phyloP scores from a whole-genome alignment of 2,797 vertebrate genomes.

The Craterocephalus amniculus region DNA sequence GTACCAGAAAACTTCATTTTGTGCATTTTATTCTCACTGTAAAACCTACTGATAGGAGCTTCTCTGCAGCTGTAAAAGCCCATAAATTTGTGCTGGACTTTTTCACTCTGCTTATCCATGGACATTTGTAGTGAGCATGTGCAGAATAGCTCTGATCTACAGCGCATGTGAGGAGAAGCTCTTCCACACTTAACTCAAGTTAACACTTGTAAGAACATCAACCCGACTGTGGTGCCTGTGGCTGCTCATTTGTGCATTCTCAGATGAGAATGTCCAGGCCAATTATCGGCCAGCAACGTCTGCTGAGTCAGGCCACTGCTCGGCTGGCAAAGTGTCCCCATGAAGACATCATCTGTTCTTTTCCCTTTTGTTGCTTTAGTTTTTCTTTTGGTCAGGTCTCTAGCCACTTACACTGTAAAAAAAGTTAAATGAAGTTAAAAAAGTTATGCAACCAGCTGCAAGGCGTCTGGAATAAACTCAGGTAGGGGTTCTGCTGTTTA shows the following conservation, averaged over 20 bases:
- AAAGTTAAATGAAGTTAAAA: too few species aligned
- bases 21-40: background rate
- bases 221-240: constrained; percentile 2
- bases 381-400: background rate
- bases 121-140: background rate
- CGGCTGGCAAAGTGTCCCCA: background rate
- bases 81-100: background rate
- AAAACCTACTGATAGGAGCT: background rate
- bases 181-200: background rate
- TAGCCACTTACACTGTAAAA: background rate
- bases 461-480: too few species aligned
- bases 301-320: constrained; percentile 20
- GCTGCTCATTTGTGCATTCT: constrained; percentile 12
- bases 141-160: background rate
- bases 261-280: background rate
- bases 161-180: background rate
- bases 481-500: too few species aligned
- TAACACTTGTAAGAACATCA: background rate
- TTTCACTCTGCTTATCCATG: background rate
- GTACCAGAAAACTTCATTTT: background rate
- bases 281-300: constrained; percentile 12
- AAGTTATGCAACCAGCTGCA: too few species aligned
- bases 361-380: background rate
- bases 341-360: background rate
- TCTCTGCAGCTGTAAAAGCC: background rate